Evolutionary conservation across 2,797 vertebrate genomes (phyloP).

Genomic region (Coluber constrictor): DNA sequence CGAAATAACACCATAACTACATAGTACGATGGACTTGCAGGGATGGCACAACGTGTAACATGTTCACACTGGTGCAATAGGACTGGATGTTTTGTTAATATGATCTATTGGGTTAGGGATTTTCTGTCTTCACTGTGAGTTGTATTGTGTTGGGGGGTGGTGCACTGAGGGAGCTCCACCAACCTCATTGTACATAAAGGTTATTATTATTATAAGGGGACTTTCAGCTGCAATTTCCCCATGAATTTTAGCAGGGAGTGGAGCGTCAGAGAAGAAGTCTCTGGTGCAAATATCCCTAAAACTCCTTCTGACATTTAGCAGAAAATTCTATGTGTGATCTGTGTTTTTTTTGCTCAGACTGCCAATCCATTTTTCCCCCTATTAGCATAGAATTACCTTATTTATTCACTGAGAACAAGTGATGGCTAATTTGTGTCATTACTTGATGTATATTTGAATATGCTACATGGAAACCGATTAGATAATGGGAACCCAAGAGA

Average conservation of each 20-base stretch:
- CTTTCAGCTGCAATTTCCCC: neutral
- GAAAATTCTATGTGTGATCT: neutral
- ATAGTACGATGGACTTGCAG: too few relatives aligned
- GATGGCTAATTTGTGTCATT: constrained; percentile 53
- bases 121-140: too few relatives aligned
- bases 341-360: neutral
- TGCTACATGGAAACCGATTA: constrained; percentile 52
- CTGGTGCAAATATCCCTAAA: neutral
- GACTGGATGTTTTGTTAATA: too few relatives aligned
- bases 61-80: too few relatives aligned
- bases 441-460: constrained; percentile 43
- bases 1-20: too few relatives aligned
- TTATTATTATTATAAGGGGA: neutral
- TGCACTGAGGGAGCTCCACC: too few relatives aligned
- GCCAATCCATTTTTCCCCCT: neutral
- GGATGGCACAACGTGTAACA: too few relatives aligned
- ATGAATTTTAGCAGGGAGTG: neutral
- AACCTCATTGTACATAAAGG: too few relatives aligned
- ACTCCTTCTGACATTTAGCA: neutral
- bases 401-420: constrained; percentile 31
- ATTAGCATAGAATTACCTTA: constrained; percentile 1
- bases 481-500: constrained; percentile 40
- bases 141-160: too few relatives aligned
- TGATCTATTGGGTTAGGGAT: too few relatives aligned
- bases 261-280: neutral